Percentiles rank a stretch among this genome's conserved stretches.
phyloP scores from a whole-genome alignment of 2,888 invertebrate genomes.

The Rhamnusium bicolor region DNA sequence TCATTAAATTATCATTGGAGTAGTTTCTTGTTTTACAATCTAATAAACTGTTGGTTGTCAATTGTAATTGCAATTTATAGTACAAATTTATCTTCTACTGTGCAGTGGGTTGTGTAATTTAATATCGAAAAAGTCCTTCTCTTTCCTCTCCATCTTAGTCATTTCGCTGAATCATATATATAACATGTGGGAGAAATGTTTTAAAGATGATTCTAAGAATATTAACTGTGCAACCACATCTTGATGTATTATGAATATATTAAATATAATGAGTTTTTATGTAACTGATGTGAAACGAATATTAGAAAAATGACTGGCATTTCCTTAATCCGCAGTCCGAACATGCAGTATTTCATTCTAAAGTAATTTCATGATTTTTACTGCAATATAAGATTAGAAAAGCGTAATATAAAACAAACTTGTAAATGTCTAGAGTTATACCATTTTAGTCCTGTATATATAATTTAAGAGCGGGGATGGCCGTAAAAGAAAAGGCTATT shows the following conservation, averaged over 20 bases:
- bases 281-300: not conserved
- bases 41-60: slow-evolving; percentile 27
- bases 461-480: slow-evolving; percentile 29
- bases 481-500: slow-evolving; percentile 32
- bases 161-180: slow-evolving; percentile 18
- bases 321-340: not conserved
- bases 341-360: not conserved
- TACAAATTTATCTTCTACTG: not conserved
- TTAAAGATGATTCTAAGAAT: slow-evolving; percentile 11
- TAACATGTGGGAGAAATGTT: slow-evolving; percentile 15
- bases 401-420: not conserved
- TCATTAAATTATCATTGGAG: slow-evolving; percentile 18
- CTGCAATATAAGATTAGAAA: not conserved
- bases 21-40: slow-evolving; percentile 20
- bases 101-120: not conserved
- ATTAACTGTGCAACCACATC: not conserved
- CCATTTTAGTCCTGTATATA: slow-evolving; percentile 36
- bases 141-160: slow-evolving; percentile 7
- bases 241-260: slow-evolving; percentile 9
- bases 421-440: slow-evolving; percentile 34
- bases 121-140: not conserved
- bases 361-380: not conserved
- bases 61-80: slow-evolving; percentile 16
- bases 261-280: not conserved
- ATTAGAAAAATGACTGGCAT: not conserved